phyloP scores from a whole-genome alignment of 1,140 invertebrate species.

The Brachionus asplanchnoidis region DNA sequence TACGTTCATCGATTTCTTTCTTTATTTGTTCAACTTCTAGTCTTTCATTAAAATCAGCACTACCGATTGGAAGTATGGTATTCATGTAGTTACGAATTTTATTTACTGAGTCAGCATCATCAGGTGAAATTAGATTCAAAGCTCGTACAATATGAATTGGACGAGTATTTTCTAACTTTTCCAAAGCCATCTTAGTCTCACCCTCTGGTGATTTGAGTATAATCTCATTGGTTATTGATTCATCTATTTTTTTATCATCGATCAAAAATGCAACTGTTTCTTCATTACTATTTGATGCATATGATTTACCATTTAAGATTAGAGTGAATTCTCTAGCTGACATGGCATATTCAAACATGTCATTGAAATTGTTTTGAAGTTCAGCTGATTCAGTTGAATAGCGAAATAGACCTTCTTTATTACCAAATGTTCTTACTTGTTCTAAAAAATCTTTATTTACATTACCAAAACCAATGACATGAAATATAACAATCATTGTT shows the following conservation, averaged over 20 bases:
- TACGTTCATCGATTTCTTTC: conserved; percentile 26
- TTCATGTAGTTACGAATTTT: conserved; percentile 16
- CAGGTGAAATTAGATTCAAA: conserved; percentile 5
- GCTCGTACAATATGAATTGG: conserved; percentile 23
- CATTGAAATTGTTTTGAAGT: conserved; percentile 17
- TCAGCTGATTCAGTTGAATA: conserved; percentile 23
- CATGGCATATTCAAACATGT: conserved; percentile 25
- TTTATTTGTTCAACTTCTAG: conserved; percentile 8
- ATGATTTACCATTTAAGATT: conserved; percentile 13
- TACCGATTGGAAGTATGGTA: not conserved
- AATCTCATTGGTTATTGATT: not conserved
- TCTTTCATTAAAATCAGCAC: not conserved
- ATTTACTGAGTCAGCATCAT: conserved; percentile 13
- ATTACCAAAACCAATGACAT: conserved; percentile 24
- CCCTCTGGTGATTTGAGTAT: conserved; percentile 7
- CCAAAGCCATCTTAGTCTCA: not conserved
- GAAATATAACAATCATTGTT: not conserved
- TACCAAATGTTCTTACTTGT: conserved; percentile 18
- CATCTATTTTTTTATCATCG: not conserved
- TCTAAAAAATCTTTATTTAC: not conserved
- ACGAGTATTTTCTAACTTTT: conserved; percentile 1
- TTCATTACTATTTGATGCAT: conserved; percentile 31
- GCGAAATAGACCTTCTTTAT: not conserved
- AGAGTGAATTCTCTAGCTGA: not conserved
- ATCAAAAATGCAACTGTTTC: conserved; percentile 28